Evolutionary conservation across 1,140 invertebrate genomes (phyloP), one percentile per base, ranked within the genome.

Genomic region (Amphibalanus amphitrite): DNA sequence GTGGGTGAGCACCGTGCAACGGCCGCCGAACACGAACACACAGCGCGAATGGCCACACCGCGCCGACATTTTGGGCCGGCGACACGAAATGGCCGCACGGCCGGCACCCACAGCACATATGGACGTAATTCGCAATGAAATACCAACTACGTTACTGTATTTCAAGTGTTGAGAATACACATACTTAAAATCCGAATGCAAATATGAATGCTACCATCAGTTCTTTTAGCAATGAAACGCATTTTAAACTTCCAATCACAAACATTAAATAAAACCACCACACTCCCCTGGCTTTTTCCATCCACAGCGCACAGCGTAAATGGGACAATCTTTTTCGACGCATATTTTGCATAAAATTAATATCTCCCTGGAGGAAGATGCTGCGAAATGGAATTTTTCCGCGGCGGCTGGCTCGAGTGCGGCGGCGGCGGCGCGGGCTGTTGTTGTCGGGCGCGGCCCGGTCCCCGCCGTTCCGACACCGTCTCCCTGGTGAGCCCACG

Each of bases 321-420:
- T 23, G 47, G 10, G 47, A 23, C 47, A 59, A 59, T 59, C 47
- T 59, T 59, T 59, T 23, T 59, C 13, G 47, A 20, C 47, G 47
- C 47, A 59, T 59, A 59, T 59, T 59, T 59, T 59, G 47, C 47
- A 59, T 59, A 59, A 59, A 59, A 59, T 59, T 59, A 59, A 59
- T 20, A 59, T 59, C 47, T 59, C 47, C 47, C 47, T 20, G 17
- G 47, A 20, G 10, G 47, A 20, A 59, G 47, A 59, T 59, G 10
- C 20, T 3, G 47, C 13, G 13, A 59, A 59, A 59, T 59, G 47
- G 47, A 59, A 59, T 59, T 59, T 59, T 59, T 59, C 47, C 47
- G 47, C 23, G 47, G 47, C 47, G 47, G 13, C 20, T 8, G 10
- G 47, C 47, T 23, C 20, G 47, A 59, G 47, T 59, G 47, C 47